Percentiles rank a stretch among this genome's conserved stretches.
These are phyloP conservation scores for Hippotragus niger DNA, from an alignment of 2,113 vertebrate species.

Conservation along the genomic window DNA sequence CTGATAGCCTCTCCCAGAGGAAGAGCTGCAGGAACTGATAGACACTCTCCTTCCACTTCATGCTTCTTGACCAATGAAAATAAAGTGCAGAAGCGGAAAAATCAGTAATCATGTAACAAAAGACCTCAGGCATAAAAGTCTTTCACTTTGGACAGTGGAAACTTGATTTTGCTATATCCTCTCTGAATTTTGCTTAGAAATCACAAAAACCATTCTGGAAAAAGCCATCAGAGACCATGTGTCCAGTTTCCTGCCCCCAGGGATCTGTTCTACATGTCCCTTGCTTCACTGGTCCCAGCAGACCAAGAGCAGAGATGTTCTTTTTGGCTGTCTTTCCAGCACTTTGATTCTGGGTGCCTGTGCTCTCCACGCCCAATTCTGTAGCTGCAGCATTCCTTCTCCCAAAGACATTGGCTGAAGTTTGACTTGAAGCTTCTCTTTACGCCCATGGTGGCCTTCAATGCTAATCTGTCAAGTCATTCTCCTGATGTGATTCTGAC, in stretches of 20 bases:
- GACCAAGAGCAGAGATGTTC: not conserved
- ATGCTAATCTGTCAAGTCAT: not conserved
- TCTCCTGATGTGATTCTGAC: not conserved
- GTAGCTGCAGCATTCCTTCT: not conserved
- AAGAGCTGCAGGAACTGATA: slow-evolving; percentile 65
- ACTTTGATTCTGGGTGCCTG: not conserved
- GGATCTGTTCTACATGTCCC: not conserved
- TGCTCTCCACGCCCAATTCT: not conserved
- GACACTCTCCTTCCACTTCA: slow-evolving; percentile 52
- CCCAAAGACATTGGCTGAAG: not conserved
- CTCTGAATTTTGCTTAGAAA: slow-evolving; percentile 37
- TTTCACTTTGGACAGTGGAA: slow-evolving; percentile 36
- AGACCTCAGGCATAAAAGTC: not conserved
- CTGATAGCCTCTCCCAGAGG: slow-evolving; percentile 47
- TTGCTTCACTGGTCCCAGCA: not conserved
- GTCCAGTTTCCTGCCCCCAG: not conserved
- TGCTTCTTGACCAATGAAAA: slow-evolving; percentile 65
- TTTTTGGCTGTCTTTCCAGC: not conserved
- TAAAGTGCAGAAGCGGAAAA: slow-evolving; percentile 11
- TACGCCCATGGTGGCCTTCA: no score
- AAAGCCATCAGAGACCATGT: not conserved
- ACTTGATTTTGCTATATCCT: slow-evolving; percentile 25
- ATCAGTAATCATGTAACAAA: not conserved
- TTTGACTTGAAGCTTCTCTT: not conserved
- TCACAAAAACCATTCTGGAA: slow-evolving; percentile 9